Conservation (phyloP, 2,113 vertebrate species). For the Oceanodroma tethys region DNA sequence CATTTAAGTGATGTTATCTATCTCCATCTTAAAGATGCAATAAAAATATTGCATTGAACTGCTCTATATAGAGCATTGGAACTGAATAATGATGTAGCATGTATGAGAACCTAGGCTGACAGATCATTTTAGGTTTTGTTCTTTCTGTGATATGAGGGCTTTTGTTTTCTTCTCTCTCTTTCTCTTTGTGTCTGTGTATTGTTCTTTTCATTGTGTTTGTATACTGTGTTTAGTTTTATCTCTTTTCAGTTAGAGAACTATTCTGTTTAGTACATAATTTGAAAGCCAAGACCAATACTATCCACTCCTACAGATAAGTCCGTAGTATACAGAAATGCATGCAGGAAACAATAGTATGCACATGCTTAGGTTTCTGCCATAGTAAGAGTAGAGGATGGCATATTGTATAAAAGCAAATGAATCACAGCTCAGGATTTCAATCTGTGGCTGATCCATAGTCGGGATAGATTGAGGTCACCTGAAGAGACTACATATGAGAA, state of each 20-base stretch:
- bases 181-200: neutral
- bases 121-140: neutral
- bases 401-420: constrained; percentile 31
- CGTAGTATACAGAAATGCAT: neutral
- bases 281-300: constrained; percentile 35
- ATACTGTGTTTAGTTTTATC: constrained; percentile 2
- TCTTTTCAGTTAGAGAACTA: neutral
- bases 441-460: constrained; percentile 35
- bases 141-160: neutral
- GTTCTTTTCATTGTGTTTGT: neutral
- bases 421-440: constrained; percentile 46
- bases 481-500: constrained; percentile 11
- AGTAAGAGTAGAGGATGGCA: neutral
- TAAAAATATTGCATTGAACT: neutral
- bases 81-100: neutral
- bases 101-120: neutral
- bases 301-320: constrained; percentile 24
- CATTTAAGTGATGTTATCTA: neutral
- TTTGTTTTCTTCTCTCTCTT: neutral
- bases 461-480: constrained; percentile 57
- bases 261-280: constrained; percentile 5
- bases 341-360: neutral
- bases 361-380: neutral
- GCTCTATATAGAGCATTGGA: neutral
- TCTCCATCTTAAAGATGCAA: neutral